These are phyloP conservation scores for Pantherophis guttatus DNA, from an alignment of 2,113 vertebrate species.

Conservation along the genomic window DNA sequence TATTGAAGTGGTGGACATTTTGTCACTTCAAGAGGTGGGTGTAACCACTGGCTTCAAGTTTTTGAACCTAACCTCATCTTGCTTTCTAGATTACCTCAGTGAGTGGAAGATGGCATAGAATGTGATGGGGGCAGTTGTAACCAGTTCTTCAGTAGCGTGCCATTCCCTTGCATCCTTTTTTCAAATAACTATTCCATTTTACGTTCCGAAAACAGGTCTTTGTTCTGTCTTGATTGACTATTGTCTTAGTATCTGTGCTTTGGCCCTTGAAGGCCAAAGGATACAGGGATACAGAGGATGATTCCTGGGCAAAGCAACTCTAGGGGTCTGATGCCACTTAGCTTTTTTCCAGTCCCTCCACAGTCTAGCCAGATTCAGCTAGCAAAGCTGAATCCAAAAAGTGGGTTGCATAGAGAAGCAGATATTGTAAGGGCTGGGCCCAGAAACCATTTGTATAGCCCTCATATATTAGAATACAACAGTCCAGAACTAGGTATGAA, in stretches of 20 bases:
- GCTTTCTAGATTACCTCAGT: not conserved
- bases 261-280: not conserved
- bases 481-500: not conserved
- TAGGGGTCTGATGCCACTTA: not conserved
- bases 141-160: not conserved
- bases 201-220: not conserved
- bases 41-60: not conserved
- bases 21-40: not conserved
- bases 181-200: not conserved
- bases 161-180: not conserved
- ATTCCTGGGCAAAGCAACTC: not conserved
- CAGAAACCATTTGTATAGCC: not conserved
- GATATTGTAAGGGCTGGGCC: not conserved
- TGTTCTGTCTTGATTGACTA: not conserved
- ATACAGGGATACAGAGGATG: not conserved
- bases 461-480: no score
- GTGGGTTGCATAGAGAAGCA: not conserved
- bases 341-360: not conserved
- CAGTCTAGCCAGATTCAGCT: not conserved
- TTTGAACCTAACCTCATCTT: no score
- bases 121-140: not conserved
- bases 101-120: not conserved
- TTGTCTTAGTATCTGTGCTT: not conserved
- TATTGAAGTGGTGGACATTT: not conserved
- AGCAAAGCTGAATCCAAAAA: not conserved